Base-by-base conservation (phyloP, 2,113 vertebrate genomes). In the Solenodon paradoxus region DNA sequence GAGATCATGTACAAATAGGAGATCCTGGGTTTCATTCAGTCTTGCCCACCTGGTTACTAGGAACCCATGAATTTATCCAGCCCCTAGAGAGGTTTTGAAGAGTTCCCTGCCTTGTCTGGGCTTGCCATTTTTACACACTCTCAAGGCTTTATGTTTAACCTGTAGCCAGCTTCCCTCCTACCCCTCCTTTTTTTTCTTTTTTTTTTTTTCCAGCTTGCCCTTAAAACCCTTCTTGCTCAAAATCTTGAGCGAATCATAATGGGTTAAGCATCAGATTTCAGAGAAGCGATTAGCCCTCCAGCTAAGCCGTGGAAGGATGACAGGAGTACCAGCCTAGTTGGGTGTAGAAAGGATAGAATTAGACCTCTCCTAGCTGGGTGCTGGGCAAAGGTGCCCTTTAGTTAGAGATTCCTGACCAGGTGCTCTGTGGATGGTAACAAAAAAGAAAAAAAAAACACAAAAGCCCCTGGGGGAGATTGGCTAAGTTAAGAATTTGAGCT, bases 51-150 rank as follows among this genome's bases (percentile, higher is more conserved):
- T 75, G 24, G 30, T 71, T 88, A 4, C 88, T 30, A 17, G 78
- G 32, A 86, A 72, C 47, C 53, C 59, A n/a, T 66, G 75, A 85
- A 66, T 40, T 75, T 59, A n/a, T 55, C 28, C 30, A 28, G 71
- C 26, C 38, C 64, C 66, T 3, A 2, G 45, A 80, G 90, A 85
- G 66, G 28, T 51, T 79, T 53, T 78, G 47, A 47, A 61, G 83
- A 51, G 45, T 47, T 16, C 17, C n/a, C 72, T 82, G 40, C 74
- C 42, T 35, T 4, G 91, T 97, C 59, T 38, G 94, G 95, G 97
- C 97, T 97, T 97, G 97, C 94, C 97, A 96, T 32, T 42, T 98
- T 84, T 90, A 63, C 83, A 97, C 92, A 97, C 93, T 92, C 88
- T 94, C 64, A 71, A 95, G 95, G 93, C 92, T 28, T 1, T 35